phyloP scores from a whole-genome alignment of 2,113 vertebrate species.

The Varanus komodoensis region DNA sequence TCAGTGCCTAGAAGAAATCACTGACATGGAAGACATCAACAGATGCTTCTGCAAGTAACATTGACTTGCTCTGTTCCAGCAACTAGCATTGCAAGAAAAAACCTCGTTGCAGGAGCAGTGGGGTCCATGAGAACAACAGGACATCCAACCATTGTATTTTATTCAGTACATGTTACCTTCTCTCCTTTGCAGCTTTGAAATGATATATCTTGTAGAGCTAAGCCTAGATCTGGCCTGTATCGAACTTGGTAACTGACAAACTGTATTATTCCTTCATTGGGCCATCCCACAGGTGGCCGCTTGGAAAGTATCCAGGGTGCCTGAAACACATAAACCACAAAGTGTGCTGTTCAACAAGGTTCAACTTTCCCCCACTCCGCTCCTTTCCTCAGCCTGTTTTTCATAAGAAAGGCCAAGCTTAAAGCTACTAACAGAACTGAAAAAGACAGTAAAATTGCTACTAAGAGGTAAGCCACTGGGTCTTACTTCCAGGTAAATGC shows the following conservation, averaged over 20 bases:
- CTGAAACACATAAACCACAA: conserved; percentile 60
- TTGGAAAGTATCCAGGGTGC: conserved; percentile 65
- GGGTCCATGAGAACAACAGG: too few relatives aligned
- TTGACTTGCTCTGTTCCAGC: too few relatives aligned
- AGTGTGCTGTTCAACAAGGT: neutral
- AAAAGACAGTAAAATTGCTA: neutral
- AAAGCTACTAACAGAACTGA: neutral
- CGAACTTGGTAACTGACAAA: conserved; percentile 71
- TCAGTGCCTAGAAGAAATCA: neutral
- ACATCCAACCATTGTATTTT: neutral
- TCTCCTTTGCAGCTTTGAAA: conserved; percentile 69
- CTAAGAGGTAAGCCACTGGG: neutral
- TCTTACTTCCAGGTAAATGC: neutral
- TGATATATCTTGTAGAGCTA: conserved; percentile 67
- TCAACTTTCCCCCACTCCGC: neutral
- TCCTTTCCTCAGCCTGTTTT: neutral
- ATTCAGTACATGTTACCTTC: conserved; percentile 63
- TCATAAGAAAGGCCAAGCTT: neutral
- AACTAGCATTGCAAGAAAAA: too few relatives aligned
- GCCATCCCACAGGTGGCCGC: conserved; percentile 68
- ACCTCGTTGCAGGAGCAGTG: too few relatives aligned
- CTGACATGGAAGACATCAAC: neutral
- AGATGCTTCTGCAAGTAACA: neutral
- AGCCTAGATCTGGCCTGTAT: conserved; percentile 59
- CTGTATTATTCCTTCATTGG: conserved; percentile 66